Base-by-base conservation (phyloP, 2,113 vertebrate species). In the Equus przewalskii region DNA sequence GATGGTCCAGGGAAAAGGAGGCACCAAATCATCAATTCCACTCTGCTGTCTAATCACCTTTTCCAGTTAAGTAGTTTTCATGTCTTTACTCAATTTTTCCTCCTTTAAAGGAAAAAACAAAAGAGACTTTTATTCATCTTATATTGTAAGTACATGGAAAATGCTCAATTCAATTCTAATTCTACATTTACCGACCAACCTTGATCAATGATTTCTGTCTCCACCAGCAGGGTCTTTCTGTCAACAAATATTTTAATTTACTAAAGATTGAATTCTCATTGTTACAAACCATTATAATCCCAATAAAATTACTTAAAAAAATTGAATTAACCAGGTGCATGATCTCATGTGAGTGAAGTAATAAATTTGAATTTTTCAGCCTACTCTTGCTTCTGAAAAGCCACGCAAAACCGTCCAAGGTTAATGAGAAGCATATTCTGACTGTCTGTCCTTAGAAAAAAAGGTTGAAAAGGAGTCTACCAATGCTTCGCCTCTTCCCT, bases 201-300 rank as follows among this genome's bases (percentile, higher is more conserved):
- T 86, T 41, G 36, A 76, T 80, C 22, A 49, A 15, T 85, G 60
- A 64, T 85, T 97, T 80, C 64, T 84, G 10, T 72, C 70, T 93
- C 70, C 41, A 79, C 69, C n/a, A 69, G 22, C 28, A 79, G 54
- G 10, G 8, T 33, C 79, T 97, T 84, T 58, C 72, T 92, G 46
- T 94, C 93, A 95, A 89, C 72, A 91, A 36, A 69, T 69, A 58
- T 51, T 97, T 95, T 86, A 84, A 76, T 91, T 94, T 84, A 79
- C 90, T 69, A 56, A 89, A 51, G 58, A 67, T 26, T 49, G 33
- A 89, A 81, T 89, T 84, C 36, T 41, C 36, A 41, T 41, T 41
- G 36, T 41, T 41, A 41, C 36, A 41, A 41, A 41, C 36, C 36
- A 41, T 41, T 41, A 41, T 41, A 41, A 41, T 41, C 36, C 36